Base-by-base conservation (phyloP, 2,888 invertebrate genomes). In the Ectemnius continuus region DNA sequence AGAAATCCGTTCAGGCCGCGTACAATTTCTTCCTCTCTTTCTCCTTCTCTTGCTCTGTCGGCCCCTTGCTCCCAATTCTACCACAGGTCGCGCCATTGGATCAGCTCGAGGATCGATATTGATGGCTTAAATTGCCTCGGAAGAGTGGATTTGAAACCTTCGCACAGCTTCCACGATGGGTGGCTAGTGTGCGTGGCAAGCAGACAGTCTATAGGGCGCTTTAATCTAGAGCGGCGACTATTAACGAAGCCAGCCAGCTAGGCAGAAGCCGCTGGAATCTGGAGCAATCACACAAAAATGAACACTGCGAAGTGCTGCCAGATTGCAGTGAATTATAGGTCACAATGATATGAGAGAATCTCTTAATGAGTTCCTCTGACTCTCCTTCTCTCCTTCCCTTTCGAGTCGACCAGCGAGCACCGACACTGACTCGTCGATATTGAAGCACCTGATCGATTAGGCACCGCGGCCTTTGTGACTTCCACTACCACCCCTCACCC, bases 401-500 rank as follows among this genome's bases (percentile, higher is more conserved):
- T 52, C 60, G 61, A 20, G 16, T 20, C 45, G 52, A 58, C 62
- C 36, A 36, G 36, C 36, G 8, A 6, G 36, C 36, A 36, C 36
- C 36, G 36, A 36, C 36, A 36, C 36, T 36, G 36, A 36, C 36
- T 36, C 36, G 36, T 36, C 64, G 70, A 72, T 70, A 70, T 75
- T 61, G 70, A 20, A 63, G 62, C 16, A 56, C 20, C 61, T 60
- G 70, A 80, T 81, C 75, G 75, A 78, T 75, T 63, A 75, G 63
- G 46, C 61, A 61, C 46, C 52, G 68, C 73, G 79, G 62, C 71
- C 71, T 73, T 61, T 52, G 36, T 58, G 71, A 79, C 65, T 69
- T 78, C 64, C 46, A 28, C 61, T 71, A 23, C 58, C 45, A 14
- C 8, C 58, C 58, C 74, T 8, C 18, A 46, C 23, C 16, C 18